A percentile compares a stretch with the other conserved stretches of the same genome.
These are phyloP conservation scores for Nothobranchius kuhntae DNA, from an alignment of 2,113 vertebrate species.

Conservation along the genomic window DNA sequence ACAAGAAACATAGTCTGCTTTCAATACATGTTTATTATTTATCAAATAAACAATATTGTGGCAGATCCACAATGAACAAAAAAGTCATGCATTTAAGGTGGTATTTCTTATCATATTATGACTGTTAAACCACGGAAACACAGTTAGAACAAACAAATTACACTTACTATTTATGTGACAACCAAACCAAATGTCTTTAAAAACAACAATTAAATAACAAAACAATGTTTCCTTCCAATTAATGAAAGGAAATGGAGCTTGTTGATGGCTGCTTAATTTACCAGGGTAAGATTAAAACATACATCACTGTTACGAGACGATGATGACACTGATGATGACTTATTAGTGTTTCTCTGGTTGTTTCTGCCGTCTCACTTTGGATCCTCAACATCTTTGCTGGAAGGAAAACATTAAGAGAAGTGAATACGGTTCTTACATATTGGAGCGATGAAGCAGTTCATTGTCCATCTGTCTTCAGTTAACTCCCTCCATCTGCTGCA, in stretches of 20 bases:
- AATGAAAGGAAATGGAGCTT: neutral
- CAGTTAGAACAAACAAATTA: neutral
- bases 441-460: conserved; percentile 59
- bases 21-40: too few species aligned
- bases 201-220: too few species aligned
- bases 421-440: conserved; percentile 57
- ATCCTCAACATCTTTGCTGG: conserved; percentile 19
- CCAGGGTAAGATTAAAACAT: neutral
- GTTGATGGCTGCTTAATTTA: conserved; percentile 5
- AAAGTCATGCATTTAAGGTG: too few species aligned
- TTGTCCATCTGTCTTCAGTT: conserved; percentile 61
- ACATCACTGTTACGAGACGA: neutral
- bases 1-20: too few species aligned
- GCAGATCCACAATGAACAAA: too few species aligned
- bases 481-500: conserved; percentile 59
- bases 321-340: conserved; percentile 9
- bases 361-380: conserved; percentile 1
- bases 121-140: too few species aligned
- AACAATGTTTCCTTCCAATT: too few species aligned
- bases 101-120: too few species aligned
- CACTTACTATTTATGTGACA: neutral
- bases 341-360: conserved; percentile 18
- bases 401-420: conserved; percentile 28
- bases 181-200: too few species aligned
- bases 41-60: too few species aligned